Evolutionary conservation across 2,888 invertebrate genomes (phyloP), one percentile per base, ranked within the genome.

Genomic region (Athetis lepigone): DNA sequence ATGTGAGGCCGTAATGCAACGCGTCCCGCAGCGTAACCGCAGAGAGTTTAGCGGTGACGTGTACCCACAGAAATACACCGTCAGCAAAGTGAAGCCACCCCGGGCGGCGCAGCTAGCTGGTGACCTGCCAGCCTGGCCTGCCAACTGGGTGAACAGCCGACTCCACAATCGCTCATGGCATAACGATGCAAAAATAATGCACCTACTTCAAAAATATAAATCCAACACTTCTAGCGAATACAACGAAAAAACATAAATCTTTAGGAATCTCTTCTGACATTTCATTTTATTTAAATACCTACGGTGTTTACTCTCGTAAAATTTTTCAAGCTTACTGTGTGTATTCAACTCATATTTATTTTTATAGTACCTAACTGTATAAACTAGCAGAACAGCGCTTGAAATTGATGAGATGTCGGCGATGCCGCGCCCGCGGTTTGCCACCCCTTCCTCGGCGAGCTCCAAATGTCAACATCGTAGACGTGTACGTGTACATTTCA

Each of bases 111-210:
- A 74, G 82, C 65, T 63, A 80, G 73, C 91, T 91, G 91, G 90
- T 88, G 85, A 73, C 70, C 85, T 90, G 92, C 90, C 91, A 90
- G 89, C 80, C 77, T 68, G 68, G 66, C 62, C 84, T 90, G 92
- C 92, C 92, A 92, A 92, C 82, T 92, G 85, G 90, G 90, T 89
- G 89, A 90, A 78, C 77, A 75, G 73, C 73, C 68, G 80, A 75
- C 85, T 82, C 79, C 77, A 54, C 61, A 54, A 72, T 63, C 51
- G 16, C 63, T 63, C 69, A 63, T 57, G 66, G 46, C 51, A 66
- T n/a, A 58, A 52, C 16, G 49, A 40, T 47, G 51, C 61, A 23
- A 45, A 47, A 56, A 56, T 58, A 61, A 45, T 71, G 18, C 36
- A 42, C 21, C 49, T 25, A 45, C 13, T 46, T 23, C 7, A 66